A percentile compares a stretch with the other conserved stretches of the same genome.
Conservation (phyloP, 2,113 vertebrate genomes). For the Rattus rattus region DNA sequence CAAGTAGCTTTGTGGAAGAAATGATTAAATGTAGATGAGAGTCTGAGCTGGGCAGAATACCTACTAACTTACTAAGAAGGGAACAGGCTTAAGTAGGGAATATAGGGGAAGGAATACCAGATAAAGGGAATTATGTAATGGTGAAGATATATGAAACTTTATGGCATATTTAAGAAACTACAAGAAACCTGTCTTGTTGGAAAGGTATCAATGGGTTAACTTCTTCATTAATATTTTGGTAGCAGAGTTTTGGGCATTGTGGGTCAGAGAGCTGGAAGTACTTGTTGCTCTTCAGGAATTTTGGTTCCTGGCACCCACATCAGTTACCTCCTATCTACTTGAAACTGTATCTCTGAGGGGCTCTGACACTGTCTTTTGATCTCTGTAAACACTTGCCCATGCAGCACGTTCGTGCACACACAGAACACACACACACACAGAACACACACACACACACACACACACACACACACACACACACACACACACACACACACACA, state of each 20-base stretch:
- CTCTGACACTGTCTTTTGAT: neutral
- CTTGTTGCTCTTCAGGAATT: neutral
- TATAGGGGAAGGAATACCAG: neutral
- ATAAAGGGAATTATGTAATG: neutral
- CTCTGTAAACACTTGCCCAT: neutral
- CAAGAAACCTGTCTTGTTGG: conserved; percentile 4
- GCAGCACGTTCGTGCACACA: no score
- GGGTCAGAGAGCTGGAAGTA: neutral
- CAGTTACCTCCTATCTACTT: neutral
- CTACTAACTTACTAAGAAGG: conserved; percentile 7
- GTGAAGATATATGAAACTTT: conserved; percentile 8
- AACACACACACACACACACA: neutral
- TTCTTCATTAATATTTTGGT: neutral
- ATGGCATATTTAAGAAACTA: neutral
- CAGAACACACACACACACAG: neutral
- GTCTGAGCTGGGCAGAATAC: neutral
- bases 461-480: neutral
- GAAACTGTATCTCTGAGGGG: neutral
- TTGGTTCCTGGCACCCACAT: neutral
- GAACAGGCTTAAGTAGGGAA: neutral
- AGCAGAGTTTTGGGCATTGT: neutral
- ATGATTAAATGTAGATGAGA: conserved; percentile 14
- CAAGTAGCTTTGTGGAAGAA: neutral
- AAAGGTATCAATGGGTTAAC: neutral
- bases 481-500: neutral